Evolutionary conservation across 1,140 invertebrate genomes (phyloP), one percentile per base, ranked within the genome.

Genomic region (Drosophila serrata): DNA sequence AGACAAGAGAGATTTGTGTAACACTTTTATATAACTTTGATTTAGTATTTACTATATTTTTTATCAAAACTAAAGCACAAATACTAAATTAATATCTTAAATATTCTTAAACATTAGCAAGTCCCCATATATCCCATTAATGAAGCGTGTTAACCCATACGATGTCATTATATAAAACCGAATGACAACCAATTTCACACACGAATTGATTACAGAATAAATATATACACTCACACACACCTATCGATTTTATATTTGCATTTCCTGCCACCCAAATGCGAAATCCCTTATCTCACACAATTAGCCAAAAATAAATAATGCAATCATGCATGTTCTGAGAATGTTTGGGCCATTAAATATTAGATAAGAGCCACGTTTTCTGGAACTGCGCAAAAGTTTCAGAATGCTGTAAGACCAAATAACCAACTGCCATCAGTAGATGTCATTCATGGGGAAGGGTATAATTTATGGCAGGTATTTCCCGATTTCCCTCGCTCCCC

Each of bases 401-500:
- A 0, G 0, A 19, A 42, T 15, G 12, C 22, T 29, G 51, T 59
- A 60, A 31, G 27, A 22, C 22, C 29, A 19, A 61, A 43, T 19
- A 27, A 17, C 33, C 8, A 31, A 53, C 48, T 58, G 56, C 45
- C 74, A 77, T 61, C 55, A 68, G 46, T 62, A 27, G 48, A 31
- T 70, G 58, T 72, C 60, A 57, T 40, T 72, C 35, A 46, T 15
- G 22, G 39, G n/a, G 40, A 63, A 48, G 3, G 15, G 15, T 48
- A 27, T 58, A 64, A 45, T 73, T 77, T 77, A 60, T 75, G 40
- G 12, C 58, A 86, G 62, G 65, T 86, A 67, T 76, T 81, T 81
- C 62, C 78, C 58, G 55, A 74, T 46, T 60, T 82, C 43, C 22
- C 51, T 49, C 64, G 56, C 53, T 48, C 31, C 59, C 42, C n/a